These are phyloP conservation scores for Galeopsomyia nigrocyanea DNA, from an alignment of 2,888 invertebrate genomes.

Conservation along the genomic window DNA sequence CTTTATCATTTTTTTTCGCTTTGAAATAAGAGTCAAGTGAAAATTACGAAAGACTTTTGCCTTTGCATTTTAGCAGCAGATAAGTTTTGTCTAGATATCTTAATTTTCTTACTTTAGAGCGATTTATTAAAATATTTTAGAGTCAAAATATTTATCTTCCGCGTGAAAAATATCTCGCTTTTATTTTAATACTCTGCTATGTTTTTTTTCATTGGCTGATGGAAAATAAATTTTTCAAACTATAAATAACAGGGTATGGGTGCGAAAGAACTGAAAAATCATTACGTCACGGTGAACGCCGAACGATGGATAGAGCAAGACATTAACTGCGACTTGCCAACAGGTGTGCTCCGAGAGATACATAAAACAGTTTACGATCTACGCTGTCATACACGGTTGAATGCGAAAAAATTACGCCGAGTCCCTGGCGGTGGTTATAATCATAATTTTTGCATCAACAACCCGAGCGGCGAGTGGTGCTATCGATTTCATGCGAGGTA, in stretches of 20 bases:
- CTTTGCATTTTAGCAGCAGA: too few species aligned
- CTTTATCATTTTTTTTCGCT: not conserved
- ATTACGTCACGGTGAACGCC: slow-evolving; percentile 68
- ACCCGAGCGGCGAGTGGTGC: slow-evolving; percentile 52
- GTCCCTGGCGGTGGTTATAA: slow-evolving; percentile 71
- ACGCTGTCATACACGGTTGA: slow-evolving; percentile 67
- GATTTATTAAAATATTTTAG: too few species aligned
- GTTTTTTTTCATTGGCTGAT: too few species aligned
- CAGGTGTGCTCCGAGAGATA: slow-evolving; percentile 57
- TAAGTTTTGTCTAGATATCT: too few species aligned
- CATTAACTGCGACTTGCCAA: slow-evolving; percentile 62
- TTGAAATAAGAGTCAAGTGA: too few species aligned
- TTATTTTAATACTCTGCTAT: too few species aligned
- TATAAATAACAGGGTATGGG: slow-evolving; percentile 60
- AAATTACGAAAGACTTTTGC: too few species aligned
- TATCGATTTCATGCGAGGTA: slow-evolving; percentile 65
- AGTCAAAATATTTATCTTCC: too few species aligned
- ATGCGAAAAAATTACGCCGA: slow-evolving; percentile 55
- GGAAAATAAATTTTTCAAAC: too few species aligned
- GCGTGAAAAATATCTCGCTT: too few species aligned
- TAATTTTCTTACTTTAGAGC: too few species aligned
- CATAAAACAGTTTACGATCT: slow-evolving; percentile 69
- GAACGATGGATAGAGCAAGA: slow-evolving; percentile 68
- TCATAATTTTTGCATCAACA: slow-evolving; percentile 69
- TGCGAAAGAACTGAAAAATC: slow-evolving; percentile 62